Percentiles rank a stretch among this genome's conserved stretches.
phyloP scores from a whole-genome alignment of 2,113 vertebrate genomes.

The Boleophthalmus pectinirostris region DNA sequence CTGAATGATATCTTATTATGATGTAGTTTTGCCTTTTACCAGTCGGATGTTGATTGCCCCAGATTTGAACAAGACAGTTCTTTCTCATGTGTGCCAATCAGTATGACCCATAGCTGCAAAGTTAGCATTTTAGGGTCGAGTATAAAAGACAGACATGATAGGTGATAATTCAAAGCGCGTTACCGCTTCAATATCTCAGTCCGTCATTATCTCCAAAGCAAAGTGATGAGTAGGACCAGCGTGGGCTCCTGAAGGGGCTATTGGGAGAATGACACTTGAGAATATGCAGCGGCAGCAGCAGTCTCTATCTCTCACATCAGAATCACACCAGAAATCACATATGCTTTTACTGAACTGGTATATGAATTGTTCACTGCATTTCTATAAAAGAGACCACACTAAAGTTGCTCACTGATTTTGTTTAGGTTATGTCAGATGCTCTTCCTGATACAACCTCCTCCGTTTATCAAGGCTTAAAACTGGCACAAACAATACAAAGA shows the following conservation, averaged over 20 bases:
- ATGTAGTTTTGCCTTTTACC: neutral
- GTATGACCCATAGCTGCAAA: neutral
- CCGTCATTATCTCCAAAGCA: constrained; percentile 45
- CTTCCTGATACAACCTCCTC: no score
- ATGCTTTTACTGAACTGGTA: constrained; percentile 26
- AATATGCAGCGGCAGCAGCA: constrained; percentile 35
- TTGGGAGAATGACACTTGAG: constrained; percentile 59
- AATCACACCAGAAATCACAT: constrained; percentile 30
- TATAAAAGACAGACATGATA: constrained; percentile 24
- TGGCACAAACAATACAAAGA: no score
- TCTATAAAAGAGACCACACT: neutral
- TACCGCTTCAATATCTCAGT: constrained; percentile 42
- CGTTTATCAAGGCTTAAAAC: no score
- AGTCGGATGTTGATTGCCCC: neutral
- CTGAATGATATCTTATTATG: neutral
- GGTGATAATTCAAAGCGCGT: constrained; percentile 22
- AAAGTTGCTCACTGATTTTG: neutral
- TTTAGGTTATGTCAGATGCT: no score
- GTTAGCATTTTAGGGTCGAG: neutral
- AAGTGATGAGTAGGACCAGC: constrained; percentile 49
- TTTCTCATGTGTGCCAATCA: neutral
- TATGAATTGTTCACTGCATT: constrained; percentile 1
- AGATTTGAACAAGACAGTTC: neutral
- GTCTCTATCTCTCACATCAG: constrained; percentile 18
- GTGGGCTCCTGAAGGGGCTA: constrained; percentile 58